Evolutionary conservation across 2,797 vertebrate species (phyloP), one percentile per base, ranked within the genome.

Genomic region (Spea hammondii): DNA sequence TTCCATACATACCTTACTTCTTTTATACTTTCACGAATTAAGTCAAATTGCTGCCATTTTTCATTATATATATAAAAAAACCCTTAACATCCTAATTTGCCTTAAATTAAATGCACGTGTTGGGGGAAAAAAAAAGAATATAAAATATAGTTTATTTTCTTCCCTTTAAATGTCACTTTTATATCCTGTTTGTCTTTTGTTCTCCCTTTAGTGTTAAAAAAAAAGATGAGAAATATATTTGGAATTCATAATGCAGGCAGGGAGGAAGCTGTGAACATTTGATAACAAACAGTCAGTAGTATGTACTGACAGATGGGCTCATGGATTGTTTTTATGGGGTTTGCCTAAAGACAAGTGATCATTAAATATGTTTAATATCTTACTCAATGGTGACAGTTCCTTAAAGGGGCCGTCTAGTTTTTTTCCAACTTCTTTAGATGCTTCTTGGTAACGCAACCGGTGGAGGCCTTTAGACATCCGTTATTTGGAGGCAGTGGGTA

Each of bases 1-100:
- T 76, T 62, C 79, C 74, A 68, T 12, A 59, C 69, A 77, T 81
- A 48, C 73, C 73, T 71, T 47, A 47, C 60, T 60, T 51, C 47
- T 64, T 45, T 67, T 55, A 66, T 74, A 60, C 74, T 54, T 72
- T 60, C 53, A 9, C 53, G 60, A 72, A 80, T 77, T 45, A 72
- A 62, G 10, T 51, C 62, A 76, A 81, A 72, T 72, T 76, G 54
- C 79, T 67, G 69, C 64, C 69, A 80, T 80, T 76, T 74, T 67
- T 70, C 74, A 72, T 72, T 66, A 72, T 44, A 59, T 7, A 47
- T 44, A 32, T 51, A 76, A 62, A 32, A 6, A 59, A 12, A 55
- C 13, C 51, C 13, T 48, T 81, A 64, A n/a, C 50, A 45, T 46
- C 13, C 64, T 72, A 62, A 64, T 77, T 67, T 68, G 45, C 51